These are phyloP conservation scores for Apis florea DNA, from an alignment of 1,140 invertebrate genomes.

Conservation along the genomic window DNA sequence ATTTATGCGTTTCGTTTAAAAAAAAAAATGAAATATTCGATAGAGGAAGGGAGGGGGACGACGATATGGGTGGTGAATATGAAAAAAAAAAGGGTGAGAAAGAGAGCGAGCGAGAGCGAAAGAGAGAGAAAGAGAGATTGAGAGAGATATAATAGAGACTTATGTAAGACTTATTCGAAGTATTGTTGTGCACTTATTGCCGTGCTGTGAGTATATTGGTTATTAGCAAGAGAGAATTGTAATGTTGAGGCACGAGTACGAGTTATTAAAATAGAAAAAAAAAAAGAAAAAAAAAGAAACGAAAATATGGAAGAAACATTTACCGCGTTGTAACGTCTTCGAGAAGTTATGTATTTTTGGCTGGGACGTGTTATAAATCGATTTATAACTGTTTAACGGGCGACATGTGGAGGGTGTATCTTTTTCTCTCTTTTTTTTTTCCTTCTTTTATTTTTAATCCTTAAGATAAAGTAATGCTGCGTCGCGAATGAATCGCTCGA, in stretches of 20 bases:
- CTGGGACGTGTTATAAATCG: slow-evolving; percentile 33
- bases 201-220: slow-evolving; percentile 67
- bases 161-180: slow-evolving; percentile 69
- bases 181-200: slow-evolving; percentile 66
- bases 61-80: slow-evolving; percentile 33
- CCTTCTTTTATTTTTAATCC: not conserved
- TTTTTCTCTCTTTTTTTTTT: not conserved
- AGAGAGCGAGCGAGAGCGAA: slow-evolving; percentile 16
- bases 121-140: not conserved
- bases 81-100: slow-evolving; percentile 50
- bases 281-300: too few species aligned
- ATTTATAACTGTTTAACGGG: slow-evolving; percentile 31
- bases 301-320: slow-evolving; percentile 19
- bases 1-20: slow-evolving; percentile 65
- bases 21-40: slow-evolving; percentile 41
- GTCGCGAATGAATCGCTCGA: slow-evolving; percentile 32
- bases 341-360: slow-evolving; percentile 49
- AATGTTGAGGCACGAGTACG: slow-evolving; percentile 19
- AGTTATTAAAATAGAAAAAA: slow-evolving; percentile 19
- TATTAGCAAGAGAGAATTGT: slow-evolving; percentile 49
- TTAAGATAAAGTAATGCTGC: not conserved
- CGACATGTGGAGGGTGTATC: slow-evolving; percentile 16
- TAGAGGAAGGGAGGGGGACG: slow-evolving; percentile 15
- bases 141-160: slow-evolving; percentile 54
- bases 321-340: slow-evolving; percentile 45